Evolutionary conservation across 1,140 invertebrate species (phyloP).

Genomic region (Rhizoglyphus robini): DNA sequence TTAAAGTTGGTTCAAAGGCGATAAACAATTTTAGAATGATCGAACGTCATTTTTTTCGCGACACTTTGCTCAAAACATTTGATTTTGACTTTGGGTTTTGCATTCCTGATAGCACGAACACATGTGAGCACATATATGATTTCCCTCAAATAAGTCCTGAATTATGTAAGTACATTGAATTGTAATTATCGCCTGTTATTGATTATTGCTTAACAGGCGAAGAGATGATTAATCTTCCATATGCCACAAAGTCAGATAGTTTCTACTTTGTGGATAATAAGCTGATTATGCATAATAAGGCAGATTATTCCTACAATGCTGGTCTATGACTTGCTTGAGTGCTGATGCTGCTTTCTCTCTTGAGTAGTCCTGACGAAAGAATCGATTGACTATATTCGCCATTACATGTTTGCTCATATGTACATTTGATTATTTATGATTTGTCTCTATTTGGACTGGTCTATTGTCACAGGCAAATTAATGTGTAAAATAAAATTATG

Average conservation of each 20-base stretch:
- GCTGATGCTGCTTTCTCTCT: background rate
- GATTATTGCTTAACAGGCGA: conserved; percentile 48
- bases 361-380: too few relatives aligned
- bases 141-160: conserved; percentile 76
- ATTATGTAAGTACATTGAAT: conserved; percentile 52
- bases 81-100: conserved; percentile 99
- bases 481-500: conserved; percentile 2
- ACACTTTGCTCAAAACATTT: conserved; percentile 90
- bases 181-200: background rate
- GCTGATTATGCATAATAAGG: conserved; percentile 98
- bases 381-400: too few relatives aligned
- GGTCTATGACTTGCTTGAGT: conserved; percentile 16
- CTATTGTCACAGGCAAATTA: background rate
- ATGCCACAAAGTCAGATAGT: conserved; percentile 91
- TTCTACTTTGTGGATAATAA: conserved; percentile 97
- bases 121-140: conserved; percentile 98
- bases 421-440: conserved; percentile 13
- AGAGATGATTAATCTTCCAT: conserved; percentile 90
- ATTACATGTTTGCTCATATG: background rate
- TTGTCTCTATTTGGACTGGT: conserved; percentile 3
- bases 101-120: conserved; percentile 92
- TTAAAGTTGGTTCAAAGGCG: conserved; percentile 76
- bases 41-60: conserved; percentile 89
- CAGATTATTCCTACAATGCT: conserved; percentile 85
- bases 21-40: conserved; percentile 97